A percentile compares a stretch with the other conserved stretches of the same genome.
Evolutionary conservation across 1,140 invertebrate species (phyloP).

Genomic region (Argopecten irradians): DNA sequence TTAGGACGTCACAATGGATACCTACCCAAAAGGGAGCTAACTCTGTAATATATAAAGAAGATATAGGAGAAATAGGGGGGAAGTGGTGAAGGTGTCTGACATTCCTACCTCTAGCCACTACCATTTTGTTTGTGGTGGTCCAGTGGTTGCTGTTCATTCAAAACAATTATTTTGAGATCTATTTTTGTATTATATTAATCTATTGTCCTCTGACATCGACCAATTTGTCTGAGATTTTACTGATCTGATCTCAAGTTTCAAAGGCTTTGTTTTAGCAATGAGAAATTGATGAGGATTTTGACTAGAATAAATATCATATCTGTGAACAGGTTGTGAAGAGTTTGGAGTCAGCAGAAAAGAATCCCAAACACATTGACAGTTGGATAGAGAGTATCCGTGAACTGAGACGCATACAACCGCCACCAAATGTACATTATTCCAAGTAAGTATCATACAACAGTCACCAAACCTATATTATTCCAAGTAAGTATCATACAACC

Average conservation of each 20-base stretch:
- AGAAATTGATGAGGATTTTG: neutral
- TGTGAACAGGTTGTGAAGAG: constrained; percentile 86
- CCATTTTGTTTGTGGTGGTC: no score
- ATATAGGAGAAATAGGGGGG: no score
- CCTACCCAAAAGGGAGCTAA: no score
- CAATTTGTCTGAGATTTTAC: no score
- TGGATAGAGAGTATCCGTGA: constrained; percentile 96
- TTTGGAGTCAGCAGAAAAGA: constrained; percentile 90
- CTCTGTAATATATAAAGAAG: no score
- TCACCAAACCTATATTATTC: constrained; percentile 89
- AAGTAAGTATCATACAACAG: constrained; percentile 89
- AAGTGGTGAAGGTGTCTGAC: no score
- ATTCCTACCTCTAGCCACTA: no score
- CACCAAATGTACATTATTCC: constrained; percentile 89
- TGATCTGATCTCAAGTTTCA: neutral
- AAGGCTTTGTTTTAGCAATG: neutral
- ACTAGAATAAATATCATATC: neutral
- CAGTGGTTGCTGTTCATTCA: no score
- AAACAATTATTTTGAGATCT: no score
- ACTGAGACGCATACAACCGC: constrained; percentile 90
- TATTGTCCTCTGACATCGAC: no score
- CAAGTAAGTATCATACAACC: constrained; percentile 89
- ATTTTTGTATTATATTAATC: no score
- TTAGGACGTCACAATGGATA: no score
- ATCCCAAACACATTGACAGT: constrained; percentile 91